Base-by-base conservation (phyloP, 2,888 invertebrate species). In the Dryomyza anilis region DNA sequence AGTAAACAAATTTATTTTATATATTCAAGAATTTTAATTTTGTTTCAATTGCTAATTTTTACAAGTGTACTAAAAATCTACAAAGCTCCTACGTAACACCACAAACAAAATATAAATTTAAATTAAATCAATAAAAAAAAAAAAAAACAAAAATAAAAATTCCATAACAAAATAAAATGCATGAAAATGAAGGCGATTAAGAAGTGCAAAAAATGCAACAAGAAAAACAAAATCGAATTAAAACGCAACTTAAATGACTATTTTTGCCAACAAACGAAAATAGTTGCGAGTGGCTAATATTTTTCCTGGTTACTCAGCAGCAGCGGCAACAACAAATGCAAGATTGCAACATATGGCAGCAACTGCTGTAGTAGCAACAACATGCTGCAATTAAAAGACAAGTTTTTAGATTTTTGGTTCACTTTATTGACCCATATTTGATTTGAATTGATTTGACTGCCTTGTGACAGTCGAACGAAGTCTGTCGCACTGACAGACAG, bases 61-160 rank as follows among this genome's bases (percentile, higher is more conserved):
- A n/a, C n/a, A n/a, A n/a, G n/a, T n/a, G n/a, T n/a, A n/a, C n/a
- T n/a, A n/a, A n/a, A n/a, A n/a, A n/a, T n/a, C n/a, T n/a, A n/a
- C n/a, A n/a, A n/a, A n/a, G n/a, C n/a, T n/a, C n/a, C n/a, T 8
- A 19, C 43, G 25, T 2, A 16, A 10, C 14, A 43, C 43, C 39
- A 23, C 43, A 43, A 57, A 57, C 43, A 43, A 57, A 39, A 57
- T 43, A 57, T 43, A 43, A 57, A 57, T 57, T 57, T 43, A 57
- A 57, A 57, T 57, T 57, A 57, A 43, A 25, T 57, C 57, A 57
- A 57, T 43, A 27, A 25, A n/a, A n/a, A n/a, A n/a, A n/a, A n/a
- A n/a, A n/a, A n/a, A n/a, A n/a, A n/a, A n/a, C n/a, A n/a, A n/a
- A n/a, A n/a, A n/a, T n/a, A n/a, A n/a, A n/a, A n/a, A n/a, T n/a